These are phyloP conservation scores for Synanthedon myopaeformis DNA, from an alignment of 2,888 invertebrate species.

Conservation along the genomic window DNA sequence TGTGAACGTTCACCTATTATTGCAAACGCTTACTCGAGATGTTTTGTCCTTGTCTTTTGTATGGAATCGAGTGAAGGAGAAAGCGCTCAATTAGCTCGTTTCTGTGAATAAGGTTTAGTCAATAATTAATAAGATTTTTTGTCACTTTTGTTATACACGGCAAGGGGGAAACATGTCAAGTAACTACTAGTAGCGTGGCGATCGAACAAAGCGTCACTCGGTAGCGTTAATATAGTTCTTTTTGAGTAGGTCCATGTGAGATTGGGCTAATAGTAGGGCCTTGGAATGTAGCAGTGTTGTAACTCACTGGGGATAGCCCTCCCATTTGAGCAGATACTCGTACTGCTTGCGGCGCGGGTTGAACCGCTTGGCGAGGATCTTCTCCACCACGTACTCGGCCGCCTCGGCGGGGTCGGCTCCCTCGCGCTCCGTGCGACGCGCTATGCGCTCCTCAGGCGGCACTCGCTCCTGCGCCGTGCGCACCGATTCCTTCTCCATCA, in stretches of 20 bases:
- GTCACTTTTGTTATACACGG: no score
- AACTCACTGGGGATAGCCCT: slow-evolving; percentile 80
- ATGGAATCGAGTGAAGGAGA: no score
- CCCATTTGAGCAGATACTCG: slow-evolving; percentile 90
- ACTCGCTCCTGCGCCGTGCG: slow-evolving; percentile 60
- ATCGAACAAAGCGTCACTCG: no score
- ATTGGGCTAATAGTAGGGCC: not conserved
- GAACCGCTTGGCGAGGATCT: slow-evolving; percentile 85
- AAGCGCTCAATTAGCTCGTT: no score
- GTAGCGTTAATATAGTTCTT: not conserved
- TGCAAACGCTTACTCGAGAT: no score
- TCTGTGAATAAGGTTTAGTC: no score
- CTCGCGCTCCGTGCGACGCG: slow-evolving; percentile 54
- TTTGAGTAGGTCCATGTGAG: not conserved
- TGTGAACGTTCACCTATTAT: no score
- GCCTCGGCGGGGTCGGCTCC: slow-evolving; percentile 47
- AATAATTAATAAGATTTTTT: no score
- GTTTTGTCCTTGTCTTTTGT: no score
- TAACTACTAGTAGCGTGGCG: no score
- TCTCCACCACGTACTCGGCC: slow-evolving; percentile 82
- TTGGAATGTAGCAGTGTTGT: not conserved
- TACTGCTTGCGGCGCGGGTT: slow-evolving; percentile 82
- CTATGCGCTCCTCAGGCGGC: slow-evolving; percentile 60
- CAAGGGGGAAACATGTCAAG: no score
- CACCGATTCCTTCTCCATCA: slow-evolving; percentile 39